These are phyloP conservation scores for Phallusia fumigata DNA, from an alignment of 23 tunicate species.

Conservation along the genomic window DNA sequence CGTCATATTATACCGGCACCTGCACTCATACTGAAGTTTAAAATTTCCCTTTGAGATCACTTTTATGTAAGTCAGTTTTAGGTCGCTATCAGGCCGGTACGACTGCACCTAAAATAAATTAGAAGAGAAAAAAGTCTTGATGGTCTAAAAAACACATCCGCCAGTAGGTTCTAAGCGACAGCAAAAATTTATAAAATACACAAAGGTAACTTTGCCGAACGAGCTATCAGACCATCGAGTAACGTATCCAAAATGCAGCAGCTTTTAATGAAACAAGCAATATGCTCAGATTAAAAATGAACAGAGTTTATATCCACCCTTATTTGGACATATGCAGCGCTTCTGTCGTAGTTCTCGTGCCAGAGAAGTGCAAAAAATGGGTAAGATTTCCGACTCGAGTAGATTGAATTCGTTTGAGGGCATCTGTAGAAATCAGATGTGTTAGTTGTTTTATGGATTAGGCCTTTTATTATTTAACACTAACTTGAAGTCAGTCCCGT, in stretches of 20 bases:
- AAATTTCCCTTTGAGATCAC: no score
- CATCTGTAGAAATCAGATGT: not conserved
- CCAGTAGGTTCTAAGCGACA: not conserved
- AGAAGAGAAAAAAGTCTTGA: not conserved
- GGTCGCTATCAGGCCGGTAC: not conserved
- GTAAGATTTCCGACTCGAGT: not conserved
- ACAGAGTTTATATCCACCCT: no score
- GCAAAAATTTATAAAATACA: no score
- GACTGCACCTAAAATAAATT: not conserved
- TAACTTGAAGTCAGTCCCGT: not conserved
- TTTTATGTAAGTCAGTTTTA: not conserved
- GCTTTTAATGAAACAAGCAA: no score
- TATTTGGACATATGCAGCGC: no score
- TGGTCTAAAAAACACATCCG: not conserved
- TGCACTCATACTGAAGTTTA: not conserved
- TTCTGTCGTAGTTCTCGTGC: not conserved
- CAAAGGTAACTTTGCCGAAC: no score
- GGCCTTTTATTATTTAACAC: not conserved
- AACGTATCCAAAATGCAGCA: no score
- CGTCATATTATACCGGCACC: constrained; percentile 1
- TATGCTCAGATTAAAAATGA: no score
- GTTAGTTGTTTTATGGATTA: not conserved
- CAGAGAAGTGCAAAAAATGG: not conserved
- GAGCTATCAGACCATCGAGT: no score
- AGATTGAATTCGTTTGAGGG: not conserved